These are phyloP conservation scores for Caranx ignobilis DNA, from an alignment of 2,113 vertebrate genomes.

Conservation along the genomic window DNA sequence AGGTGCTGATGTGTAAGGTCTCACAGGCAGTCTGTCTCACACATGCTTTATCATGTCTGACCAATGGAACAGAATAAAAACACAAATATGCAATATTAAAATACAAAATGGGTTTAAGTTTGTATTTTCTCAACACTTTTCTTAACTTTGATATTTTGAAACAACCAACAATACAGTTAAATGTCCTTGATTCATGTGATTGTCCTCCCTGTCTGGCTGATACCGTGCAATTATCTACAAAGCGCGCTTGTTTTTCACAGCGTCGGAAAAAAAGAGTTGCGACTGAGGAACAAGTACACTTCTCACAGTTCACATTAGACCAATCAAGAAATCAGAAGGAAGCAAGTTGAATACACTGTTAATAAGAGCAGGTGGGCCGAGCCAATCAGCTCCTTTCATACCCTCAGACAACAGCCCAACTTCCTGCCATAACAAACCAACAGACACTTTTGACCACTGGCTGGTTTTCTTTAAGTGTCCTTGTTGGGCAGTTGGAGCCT, in stretches of 20 bases:
- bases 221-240: not conserved
- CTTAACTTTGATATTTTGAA: not conserved
- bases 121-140: too few species aligned
- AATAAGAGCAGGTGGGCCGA: not conserved
- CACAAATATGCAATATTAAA: not conserved
- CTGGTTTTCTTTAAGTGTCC: not conserved
- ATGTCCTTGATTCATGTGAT: not conserved
- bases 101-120: not conserved
- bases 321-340: not conserved
- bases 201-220: too few species aligned
- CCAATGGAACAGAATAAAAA: not conserved
- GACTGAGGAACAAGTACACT: not conserved
- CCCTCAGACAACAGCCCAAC: not conserved
- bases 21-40: not conserved
- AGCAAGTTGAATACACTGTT: not conserved
- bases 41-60: not conserved
- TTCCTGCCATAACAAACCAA: slow-evolving; percentile 15
- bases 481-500: not conserved
- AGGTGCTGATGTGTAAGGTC: not conserved
- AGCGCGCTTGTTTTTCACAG: not conserved
- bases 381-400: not conserved
- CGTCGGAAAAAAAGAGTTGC: not conserved
- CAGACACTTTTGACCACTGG: not conserved
- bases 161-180: not conserved
- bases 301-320: not conserved